phyloP scores from a whole-genome alignment of 23 tunicate genomes.

The Halocynthia aurantium region DNA sequence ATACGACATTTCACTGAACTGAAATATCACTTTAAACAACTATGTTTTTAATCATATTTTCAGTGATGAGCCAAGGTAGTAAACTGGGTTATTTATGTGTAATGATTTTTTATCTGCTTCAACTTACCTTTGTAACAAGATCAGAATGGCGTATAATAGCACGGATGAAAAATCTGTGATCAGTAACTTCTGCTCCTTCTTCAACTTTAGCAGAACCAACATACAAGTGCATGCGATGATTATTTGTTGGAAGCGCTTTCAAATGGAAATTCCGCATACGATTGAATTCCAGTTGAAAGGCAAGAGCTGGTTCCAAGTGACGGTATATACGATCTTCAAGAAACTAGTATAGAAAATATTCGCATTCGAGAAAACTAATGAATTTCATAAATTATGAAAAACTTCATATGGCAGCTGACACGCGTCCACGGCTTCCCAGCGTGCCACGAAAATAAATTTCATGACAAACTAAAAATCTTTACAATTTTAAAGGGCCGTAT shows the following conservation, averaged over 20 bases:
- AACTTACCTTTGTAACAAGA: conserved; percentile 81
- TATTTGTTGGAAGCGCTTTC: conserved; percentile 90
- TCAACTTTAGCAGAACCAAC: conserved; percentile 95
- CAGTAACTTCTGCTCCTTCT: conserved; percentile 87
- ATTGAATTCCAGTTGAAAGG: conserved; percentile 97
- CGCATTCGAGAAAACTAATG: background rate
- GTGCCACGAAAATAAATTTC: too few species aligned
- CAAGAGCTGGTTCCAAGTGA: conserved; percentile 98
- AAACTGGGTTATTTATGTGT: too few species aligned
- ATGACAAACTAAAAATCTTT: too few species aligned
- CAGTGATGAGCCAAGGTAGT: too few species aligned
- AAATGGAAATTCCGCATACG: conserved; percentile 94
- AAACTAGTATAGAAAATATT: conserved; percentile 34
- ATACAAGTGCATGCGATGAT: conserved; percentile 97
- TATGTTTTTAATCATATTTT: too few species aligned
- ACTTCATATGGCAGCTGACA: too few species aligned
- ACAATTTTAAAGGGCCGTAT: too few species aligned
- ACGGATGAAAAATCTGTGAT: conserved; percentile 95
- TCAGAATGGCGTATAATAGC: conserved; percentile 99
- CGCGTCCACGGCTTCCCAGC: too few species aligned
- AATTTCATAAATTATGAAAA: background rate
- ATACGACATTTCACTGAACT: too few species aligned
- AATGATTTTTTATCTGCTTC: too few species aligned
- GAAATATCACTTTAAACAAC: too few species aligned
- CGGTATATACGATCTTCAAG: conserved; percentile 96